Evolutionary conservation across 2,888 invertebrate genomes (phyloP).

Genomic region (Drosophila bunnanda): DNA sequence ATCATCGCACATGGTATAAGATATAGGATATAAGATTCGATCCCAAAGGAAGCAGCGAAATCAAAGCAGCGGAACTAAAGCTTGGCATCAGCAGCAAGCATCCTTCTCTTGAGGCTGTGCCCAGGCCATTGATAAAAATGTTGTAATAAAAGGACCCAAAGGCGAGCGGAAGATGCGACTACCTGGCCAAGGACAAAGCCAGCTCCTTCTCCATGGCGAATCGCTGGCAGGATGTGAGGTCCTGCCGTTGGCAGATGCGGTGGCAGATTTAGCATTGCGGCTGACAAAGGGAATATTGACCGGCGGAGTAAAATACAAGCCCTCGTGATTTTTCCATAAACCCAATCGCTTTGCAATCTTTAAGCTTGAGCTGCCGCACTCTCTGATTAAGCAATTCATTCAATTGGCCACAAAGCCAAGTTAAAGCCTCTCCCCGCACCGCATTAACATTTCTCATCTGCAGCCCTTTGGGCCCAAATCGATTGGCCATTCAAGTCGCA

Average conservation of each 20-base stretch:
- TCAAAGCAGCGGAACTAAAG: slow-evolving; percentile 78
- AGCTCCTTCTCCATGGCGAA: slow-evolving; percentile 53
- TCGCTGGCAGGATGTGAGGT: slow-evolving; percentile 55
- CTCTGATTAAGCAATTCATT: slow-evolving; percentile 40
- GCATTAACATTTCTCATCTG: slow-evolving; percentile 38
- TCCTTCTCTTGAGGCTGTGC: slow-evolving; percentile 24
- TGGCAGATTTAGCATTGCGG: slow-evolving; percentile 38
- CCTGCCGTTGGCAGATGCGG: slow-evolving; percentile 36
- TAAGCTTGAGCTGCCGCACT: slow-evolving; percentile 9
- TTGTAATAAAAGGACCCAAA: slow-evolving; percentile 36
- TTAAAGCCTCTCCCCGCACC: slow-evolving; percentile 2
- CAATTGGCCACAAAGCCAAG: slow-evolving; percentile 26
- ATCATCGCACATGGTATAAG: slow-evolving; percentile 43
- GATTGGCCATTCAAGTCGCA: slow-evolving; percentile 44
- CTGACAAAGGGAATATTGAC: slow-evolving; percentile 6
- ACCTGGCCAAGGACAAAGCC: slow-evolving; percentile 67
- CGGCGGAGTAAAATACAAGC: slow-evolving; percentile 10
- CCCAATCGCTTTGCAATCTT: slow-evolving; percentile 30
- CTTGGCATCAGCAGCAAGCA: slow-evolving; percentile 42
- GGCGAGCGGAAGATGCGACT: slow-evolving; percentile 37
- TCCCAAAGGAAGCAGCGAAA: slow-evolving; percentile 42
- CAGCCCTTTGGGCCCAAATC: slow-evolving; percentile 36
- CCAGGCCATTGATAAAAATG: slow-evolving; percentile 50
- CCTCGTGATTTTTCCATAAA: slow-evolving; percentile 13
- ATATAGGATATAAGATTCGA: slow-evolving; percentile 65